phyloP scores from a whole-genome alignment of 2,888 invertebrate genomes.

The Cacoxenus indagator region DNA sequence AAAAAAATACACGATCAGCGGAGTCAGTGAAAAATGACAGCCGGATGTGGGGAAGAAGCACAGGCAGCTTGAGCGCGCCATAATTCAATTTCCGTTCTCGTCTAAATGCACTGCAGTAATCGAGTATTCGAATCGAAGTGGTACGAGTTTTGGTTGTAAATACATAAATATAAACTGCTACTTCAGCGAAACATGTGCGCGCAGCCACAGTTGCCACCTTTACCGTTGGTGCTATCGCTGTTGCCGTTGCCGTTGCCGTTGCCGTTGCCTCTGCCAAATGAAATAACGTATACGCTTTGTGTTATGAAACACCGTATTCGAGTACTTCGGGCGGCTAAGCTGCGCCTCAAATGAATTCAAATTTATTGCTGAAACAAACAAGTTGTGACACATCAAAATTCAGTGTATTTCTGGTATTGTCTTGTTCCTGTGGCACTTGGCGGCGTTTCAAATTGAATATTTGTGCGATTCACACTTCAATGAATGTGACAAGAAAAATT shows the following conservation, averaged over 20 bases:
- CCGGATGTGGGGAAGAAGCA: not conserved
- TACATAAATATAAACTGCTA: conserved; percentile 31
- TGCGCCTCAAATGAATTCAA: conserved; percentile 20
- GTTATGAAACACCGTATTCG: conserved; percentile 6
- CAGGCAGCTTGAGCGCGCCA: not conserved
- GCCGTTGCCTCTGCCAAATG: not conserved
- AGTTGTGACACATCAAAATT: conserved; percentile 44
- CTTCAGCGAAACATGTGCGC: conserved; percentile 27
- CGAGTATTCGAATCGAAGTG: not conserved
- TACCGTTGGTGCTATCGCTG: conserved; percentile 7
- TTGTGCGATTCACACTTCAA: conserved; percentile 32
- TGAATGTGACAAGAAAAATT: conserved; percentile 15
- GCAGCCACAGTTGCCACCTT: conserved; percentile 30
- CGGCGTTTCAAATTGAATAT: conserved; percentile 38
- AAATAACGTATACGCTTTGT: conserved; percentile 1
- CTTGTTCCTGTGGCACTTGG: conserved; percentile 32
- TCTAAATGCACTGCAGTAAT: conserved; percentile 18
- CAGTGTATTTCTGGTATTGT: not conserved
- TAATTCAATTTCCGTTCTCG: conserved; percentile 33
- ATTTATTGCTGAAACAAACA: conserved; percentile 48
- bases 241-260: conserved; percentile 25
- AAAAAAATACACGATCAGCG: not conserved
- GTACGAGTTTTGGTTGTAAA: not conserved
- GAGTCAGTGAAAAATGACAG: not conserved
- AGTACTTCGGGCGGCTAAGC: conserved; percentile 12